Evolutionary conservation across 2,888 invertebrate genomes (phyloP), one percentile per base, ranked within the genome.

Genomic region (Lysandra coridon): DNA sequence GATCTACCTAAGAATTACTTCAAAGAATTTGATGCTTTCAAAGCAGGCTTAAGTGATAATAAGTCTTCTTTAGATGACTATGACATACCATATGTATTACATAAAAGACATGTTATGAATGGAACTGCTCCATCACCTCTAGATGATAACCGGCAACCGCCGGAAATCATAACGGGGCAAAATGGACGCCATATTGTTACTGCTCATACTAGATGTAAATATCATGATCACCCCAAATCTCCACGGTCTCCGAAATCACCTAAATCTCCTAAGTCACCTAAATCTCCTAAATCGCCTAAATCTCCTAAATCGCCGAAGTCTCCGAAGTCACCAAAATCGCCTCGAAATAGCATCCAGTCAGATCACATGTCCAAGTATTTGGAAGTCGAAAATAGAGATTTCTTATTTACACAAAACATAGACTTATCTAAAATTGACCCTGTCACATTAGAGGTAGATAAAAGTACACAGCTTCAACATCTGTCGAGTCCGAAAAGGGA

Each of bases 21-120:
- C 85, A 96, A 96, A 85, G 95, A 96, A 81, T 96, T 96, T 80
- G 96, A 96, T 80, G 93, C 95, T 62, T 94, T 96, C 78, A 94
- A 95, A 90, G 94, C 94, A 3, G 93, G 93, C 17, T 92, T 93
- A 81, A 95, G 95, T 85, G 95, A 95, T 83, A 90, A 85, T 79
- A 93, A 94, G 84, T 95, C 95, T 83, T 84, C 88, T 4, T 83
- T 89, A 4, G 92, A 94, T 82, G 93, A 96, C 57, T 95, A 95
- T 83, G 98, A 98, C 83, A 98, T 98, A 86, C 97, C 98, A 0
- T 98, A 98, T 85, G 97, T 97, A 6, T 91, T 98, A 78, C 98
- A 98, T 87, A 98, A 98, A 86, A 95, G 98, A 4, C 98, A 98
- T 87, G 95, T 98, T 1, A 97, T 98, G 96, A 98, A 98, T 86